Conservation (phyloP, 2,797 vertebrate genomes). For the Euphonia xanthogaster region DNA sequence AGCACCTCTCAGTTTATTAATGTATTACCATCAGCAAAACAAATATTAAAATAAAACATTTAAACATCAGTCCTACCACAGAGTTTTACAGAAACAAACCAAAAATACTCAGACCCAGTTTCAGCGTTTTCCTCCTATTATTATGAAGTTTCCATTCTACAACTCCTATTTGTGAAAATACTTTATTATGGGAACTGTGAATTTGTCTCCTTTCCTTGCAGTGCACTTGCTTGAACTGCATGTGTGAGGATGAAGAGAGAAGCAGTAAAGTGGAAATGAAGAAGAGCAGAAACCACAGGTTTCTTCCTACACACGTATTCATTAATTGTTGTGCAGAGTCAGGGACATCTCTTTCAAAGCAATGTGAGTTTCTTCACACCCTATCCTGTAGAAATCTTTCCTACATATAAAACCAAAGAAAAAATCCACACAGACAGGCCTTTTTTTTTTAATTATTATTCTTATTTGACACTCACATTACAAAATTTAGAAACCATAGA, state of each 20-base stretch:
- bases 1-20: not conserved
- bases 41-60: not conserved
- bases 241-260: not conserved
- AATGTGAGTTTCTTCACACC: not conserved
- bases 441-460: constrained; percentile 29
- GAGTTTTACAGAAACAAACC: not conserved
- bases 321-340: not conserved
- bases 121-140: not conserved
- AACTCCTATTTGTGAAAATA: not conserved
- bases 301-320: not conserved
- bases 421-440: not conserved
- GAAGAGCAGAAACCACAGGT: not conserved
- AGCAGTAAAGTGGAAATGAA: not conserved
- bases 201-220: not conserved
- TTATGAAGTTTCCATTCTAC: not conserved
- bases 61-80: not conserved
- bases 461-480: constrained; percentile 73
- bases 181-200: not conserved
- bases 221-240: not conserved
- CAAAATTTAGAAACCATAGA: constrained; percentile 78
- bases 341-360: not conserved
- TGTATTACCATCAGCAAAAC: not conserved
- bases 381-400: not conserved
- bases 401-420: not conserved
- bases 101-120: not conserved